Base-by-base conservation (phyloP, 1,140 invertebrate species). In the Papilio glaucus region DNA sequence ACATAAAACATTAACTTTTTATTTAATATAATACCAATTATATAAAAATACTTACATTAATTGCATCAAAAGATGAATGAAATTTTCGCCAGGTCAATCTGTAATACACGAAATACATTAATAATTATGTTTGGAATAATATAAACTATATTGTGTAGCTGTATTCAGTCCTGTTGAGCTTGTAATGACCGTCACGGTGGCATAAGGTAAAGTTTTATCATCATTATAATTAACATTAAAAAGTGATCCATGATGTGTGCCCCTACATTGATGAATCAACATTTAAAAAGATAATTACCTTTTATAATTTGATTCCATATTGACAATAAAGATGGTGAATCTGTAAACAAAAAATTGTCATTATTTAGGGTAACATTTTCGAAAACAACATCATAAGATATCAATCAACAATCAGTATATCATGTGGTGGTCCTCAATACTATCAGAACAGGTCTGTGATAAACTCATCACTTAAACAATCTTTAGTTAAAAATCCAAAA, bases 81-180 rank as follows among this genome's bases (percentile, higher is more conserved):
- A 3, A 18, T 6, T 24, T 53, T n/a, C 18, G 12, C 49, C 6
- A 3, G 8, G 21, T 4, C 21, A 53, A 53, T 53, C 49, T 53
- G 49, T 10, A 21, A 53, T 21, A 63, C 13, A 63, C 13, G 39
- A 21, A 21, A 39, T 24, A 39, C 21, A 38, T 37, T 49, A 29
- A 38, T 7, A 42, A 70, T 53, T 18, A 37, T 21, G 29, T 26
- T 13, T 3, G 24, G 45, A 38, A 21, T 21, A 24, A 26, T 9
- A 57, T 0, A 57, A 57, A 26, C 3, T 13, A 21, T 24, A 57
- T 21, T 24, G 5, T 24, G 2, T 12, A 4, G 18, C 45, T 8
- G 13, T 29, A 5, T 0, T 86, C 85, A 86, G 85, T 76, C 84
- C 85, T 86, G 83, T 86, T 88, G 84, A 85, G 83, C 83, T 85